phyloP scores from a whole-genome alignment of 2,888 invertebrate genomes.

The Rapana venosa region DNA sequence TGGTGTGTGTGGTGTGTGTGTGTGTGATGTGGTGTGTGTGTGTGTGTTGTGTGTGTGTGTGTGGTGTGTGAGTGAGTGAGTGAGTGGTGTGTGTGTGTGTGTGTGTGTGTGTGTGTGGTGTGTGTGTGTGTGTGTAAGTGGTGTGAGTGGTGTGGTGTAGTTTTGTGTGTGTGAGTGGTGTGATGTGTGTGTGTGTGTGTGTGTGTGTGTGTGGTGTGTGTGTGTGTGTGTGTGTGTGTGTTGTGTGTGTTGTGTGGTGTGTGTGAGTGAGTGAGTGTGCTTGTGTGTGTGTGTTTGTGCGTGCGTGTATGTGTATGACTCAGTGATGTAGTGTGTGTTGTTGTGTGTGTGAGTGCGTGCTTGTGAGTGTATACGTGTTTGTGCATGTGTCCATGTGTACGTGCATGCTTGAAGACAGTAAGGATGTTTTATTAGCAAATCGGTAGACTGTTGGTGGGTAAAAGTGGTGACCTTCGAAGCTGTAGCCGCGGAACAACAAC shows the following conservation, averaged over 20 bases:
- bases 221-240: neutral
- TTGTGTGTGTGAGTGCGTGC: neutral
- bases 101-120: neutral
- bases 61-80: neutral
- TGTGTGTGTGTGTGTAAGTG: neutral
- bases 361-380: neutral
- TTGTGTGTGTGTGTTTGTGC: neutral
- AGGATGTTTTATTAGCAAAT: too few relatives aligned
- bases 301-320: neutral
- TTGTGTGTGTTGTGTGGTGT: neutral
- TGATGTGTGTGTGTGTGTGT: neutral
- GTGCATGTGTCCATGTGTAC: neutral
- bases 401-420: too few relatives aligned
- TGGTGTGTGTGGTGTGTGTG: neutral
- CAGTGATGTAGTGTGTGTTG: neutral
- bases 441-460: neutral
- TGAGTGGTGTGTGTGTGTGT: neutral
- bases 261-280: neutral
- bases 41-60: neutral
- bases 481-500: too few relatives aligned
- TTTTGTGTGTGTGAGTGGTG: neutral
- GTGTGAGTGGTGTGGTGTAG: neutral
- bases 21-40: neutral
- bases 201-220: neutral
- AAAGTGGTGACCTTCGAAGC: neutral